Evolutionary conservation across 1,140 invertebrate species (phyloP).

Genomic region (Caenorhabditis tropicalis): DNA sequence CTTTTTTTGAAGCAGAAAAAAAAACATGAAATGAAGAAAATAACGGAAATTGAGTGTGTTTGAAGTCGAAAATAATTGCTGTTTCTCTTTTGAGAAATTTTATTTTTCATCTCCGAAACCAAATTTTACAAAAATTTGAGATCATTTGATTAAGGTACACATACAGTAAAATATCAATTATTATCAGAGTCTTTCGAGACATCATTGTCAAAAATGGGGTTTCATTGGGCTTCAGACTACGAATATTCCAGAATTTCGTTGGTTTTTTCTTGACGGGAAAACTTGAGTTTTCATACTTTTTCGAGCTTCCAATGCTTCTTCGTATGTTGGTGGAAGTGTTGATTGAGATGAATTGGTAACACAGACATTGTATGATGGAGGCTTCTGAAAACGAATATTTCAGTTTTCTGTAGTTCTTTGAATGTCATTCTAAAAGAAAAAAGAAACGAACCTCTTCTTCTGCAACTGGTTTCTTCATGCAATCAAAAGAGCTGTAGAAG

Average conservation of each 20-base stretch:
- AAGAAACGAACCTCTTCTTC: constrained; percentile 1
- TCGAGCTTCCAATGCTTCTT: constrained; percentile 14
- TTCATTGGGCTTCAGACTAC: not conserved
- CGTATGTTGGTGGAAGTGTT: not conserved
- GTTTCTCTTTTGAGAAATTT: no score
- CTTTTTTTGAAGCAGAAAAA: no score
- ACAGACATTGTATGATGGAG: constrained; percentile 14
- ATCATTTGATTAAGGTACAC: constrained; percentile 10
- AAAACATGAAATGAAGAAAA: no score
- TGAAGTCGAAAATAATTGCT: no score
- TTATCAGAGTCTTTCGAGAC: not conserved
- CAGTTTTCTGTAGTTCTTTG: no score
- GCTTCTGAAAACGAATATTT: not conserved
- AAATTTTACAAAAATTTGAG: not conserved
- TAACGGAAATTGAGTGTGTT: no score
- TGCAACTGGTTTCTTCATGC: constrained; percentile 36
- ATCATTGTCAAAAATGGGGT: not conserved
- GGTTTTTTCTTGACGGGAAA: not conserved
- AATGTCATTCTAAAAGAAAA: not conserved
- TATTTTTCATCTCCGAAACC: no score
- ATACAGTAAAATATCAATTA: not conserved
- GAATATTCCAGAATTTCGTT: constrained; percentile 6
- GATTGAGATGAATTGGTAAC: not conserved
- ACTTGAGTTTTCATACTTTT: not conserved
- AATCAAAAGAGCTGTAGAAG: constrained; percentile 37